A percentile compares a stretch with the other conserved stretches of the same genome.
Evolutionary conservation across 2,888 invertebrate species (phyloP).

Genomic region (Sepiola atlantica): DNA sequence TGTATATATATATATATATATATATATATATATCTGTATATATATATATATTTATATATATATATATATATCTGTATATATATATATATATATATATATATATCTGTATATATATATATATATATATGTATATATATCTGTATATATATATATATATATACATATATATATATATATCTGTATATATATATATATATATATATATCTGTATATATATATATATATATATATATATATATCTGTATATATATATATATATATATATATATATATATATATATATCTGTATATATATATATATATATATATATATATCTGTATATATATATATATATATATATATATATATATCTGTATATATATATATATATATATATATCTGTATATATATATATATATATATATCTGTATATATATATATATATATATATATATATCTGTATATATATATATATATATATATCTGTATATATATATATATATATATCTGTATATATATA

Average conservation of each 20-base stretch:
- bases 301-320: not conserved
- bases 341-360: conserved; percentile 12
- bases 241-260: conserved; percentile 34
- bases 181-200: conserved; percentile 37
- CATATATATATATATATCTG: not conserved
- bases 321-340: conserved; percentile 34
- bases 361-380: conserved; percentile 34
- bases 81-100: conserved; percentile 37
- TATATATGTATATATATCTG: not conserved
- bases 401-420: conserved; percentile 32
- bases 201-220: conserved; percentile 16
- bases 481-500: conserved; percentile 44
- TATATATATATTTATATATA: conserved; percentile 38
- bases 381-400: not conserved
- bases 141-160: conserved; percentile 36
- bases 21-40: conserved; percentile 32
- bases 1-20: conserved; percentile 36
- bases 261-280: conserved; percentile 33
- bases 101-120: conserved; percentile 34
- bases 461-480: conserved; percentile 44
- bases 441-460: conserved; percentile 40
- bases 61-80: not conserved
- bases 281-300: conserved; percentile 21
- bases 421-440: conserved; percentile 14
- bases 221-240: conserved; percentile 24